Conservation (phyloP, 53 echinoderm and acorn worm species). For the Patiria pectinifera region DNA sequence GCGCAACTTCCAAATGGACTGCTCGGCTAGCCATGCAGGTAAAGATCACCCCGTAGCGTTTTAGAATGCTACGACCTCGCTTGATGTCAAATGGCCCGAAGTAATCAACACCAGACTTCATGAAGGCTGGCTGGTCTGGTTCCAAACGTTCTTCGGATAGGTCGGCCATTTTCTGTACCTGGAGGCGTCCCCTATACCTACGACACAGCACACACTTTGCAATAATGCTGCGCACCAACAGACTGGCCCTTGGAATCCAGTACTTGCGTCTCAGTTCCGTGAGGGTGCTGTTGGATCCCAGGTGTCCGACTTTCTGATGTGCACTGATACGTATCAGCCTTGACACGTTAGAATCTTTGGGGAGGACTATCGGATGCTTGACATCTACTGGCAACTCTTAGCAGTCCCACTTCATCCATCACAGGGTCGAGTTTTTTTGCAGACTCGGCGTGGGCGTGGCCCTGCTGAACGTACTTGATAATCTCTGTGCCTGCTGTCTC, state of each 20-base stretch:
- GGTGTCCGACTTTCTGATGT: constrained; percentile 57
- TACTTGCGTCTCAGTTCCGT: constrained; percentile 61
- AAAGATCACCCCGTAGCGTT: constrained; percentile 81
- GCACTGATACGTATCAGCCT: constrained; percentile 61
- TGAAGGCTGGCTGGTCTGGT: constrained; percentile 73
- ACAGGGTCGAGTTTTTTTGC: constrained; percentile 44
- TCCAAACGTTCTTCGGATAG: constrained; percentile 56
- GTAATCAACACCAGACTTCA: constrained; percentile 71
- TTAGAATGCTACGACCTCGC: constrained; percentile 54
- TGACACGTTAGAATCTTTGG: constrained; percentile 63
- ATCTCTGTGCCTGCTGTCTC: constrained; percentile 32
- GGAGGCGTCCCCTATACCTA: constrained; percentile 29
- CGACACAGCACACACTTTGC: constrained; percentile 59
- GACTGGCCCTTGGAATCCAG: constrained; percentile 69
- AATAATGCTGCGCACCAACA: constrained; percentile 48
- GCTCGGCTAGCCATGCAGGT: constrained; percentile 76
- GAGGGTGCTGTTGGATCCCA: constrained; percentile 57
- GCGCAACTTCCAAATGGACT: constrained; percentile 71
- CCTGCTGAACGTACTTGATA: constrained; percentile 29
- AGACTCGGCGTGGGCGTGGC: constrained; percentile 1
- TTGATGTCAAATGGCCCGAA: too few relatives aligned
- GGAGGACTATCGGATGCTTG: constrained; percentile 64
- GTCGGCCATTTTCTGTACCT: constrained; percentile 83
- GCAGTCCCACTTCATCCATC: constrained; percentile 52
- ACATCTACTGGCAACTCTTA: constrained; percentile 67